Evolutionary conservation across 2,113 vertebrate species (phyloP).

Genomic region (Noturus placidus): DNA sequence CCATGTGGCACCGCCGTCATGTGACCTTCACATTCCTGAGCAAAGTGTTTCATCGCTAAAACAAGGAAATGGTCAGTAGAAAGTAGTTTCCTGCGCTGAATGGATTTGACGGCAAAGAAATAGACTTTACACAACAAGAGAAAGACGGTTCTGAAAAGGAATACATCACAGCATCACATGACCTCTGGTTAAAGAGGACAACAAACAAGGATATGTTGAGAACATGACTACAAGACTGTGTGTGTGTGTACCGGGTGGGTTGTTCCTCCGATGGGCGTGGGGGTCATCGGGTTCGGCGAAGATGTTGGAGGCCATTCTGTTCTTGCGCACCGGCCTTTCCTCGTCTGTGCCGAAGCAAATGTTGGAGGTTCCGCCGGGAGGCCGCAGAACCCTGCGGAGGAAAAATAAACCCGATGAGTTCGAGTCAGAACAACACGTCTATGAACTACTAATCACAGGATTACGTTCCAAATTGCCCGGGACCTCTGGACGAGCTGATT

Average conservation of each 20-base stretch:
- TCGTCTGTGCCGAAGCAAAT: constrained; percentile 85
- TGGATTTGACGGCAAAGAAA: background rate
- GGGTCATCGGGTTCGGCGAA: constrained; percentile 90
- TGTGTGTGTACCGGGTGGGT: constrained; percentile 72
- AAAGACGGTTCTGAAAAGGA: background rate
- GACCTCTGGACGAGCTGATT: background rate
- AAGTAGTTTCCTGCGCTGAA: background rate
- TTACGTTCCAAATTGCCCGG: background rate
- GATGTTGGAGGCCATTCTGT: constrained; percentile 95
- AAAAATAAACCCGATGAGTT: background rate
- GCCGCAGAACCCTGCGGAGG: constrained; percentile 84
- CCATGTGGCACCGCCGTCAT: background rate
- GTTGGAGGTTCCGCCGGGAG: constrained; percentile 91
- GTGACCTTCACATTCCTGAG: background rate
- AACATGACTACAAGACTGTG: background rate
- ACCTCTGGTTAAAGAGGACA: background rate
- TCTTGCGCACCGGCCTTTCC: constrained; percentile 80
- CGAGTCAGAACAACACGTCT: background rate
- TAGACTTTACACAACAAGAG: background rate
- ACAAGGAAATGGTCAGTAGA: constrained; percentile 1
- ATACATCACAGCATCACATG: background rate
- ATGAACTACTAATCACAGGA: background rate
- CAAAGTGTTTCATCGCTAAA: background rate
- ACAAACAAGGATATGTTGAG: background rate
- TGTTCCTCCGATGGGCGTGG: constrained; percentile 79